These are phyloP conservation scores for Telmatherina bonti DNA, from an alignment of 2,797 vertebrate genomes.

Conservation along the genomic window DNA sequence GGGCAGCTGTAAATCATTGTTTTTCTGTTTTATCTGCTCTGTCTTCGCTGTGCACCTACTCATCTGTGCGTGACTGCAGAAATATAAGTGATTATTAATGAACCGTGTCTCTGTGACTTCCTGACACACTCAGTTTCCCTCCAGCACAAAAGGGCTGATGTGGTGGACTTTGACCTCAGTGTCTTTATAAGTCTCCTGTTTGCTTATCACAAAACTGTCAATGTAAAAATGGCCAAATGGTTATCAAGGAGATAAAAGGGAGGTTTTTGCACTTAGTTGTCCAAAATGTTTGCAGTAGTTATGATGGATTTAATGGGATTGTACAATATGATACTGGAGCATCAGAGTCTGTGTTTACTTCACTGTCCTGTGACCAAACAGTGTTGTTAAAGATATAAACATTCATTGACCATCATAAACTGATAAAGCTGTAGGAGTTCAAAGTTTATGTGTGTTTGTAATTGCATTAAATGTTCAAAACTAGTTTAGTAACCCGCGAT, in stretches of 20 bases:
- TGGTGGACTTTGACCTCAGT: conserved; percentile 75
- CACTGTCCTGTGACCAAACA: conserved; percentile 21
- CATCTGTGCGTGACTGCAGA: conserved; percentile 40
- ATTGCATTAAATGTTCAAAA: conserved; percentile 6
- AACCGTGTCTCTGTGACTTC: conserved; percentile 70
- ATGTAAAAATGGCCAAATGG: conserved; percentile 36
- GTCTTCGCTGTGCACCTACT: conserved; percentile 16
- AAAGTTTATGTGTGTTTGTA: conserved; percentile 50
- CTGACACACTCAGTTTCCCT: conserved; percentile 62
- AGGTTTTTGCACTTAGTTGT: conserved; percentile 4
- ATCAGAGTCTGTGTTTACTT: conserved; percentile 1
- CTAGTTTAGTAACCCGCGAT: not conserved
- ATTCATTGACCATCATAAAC: conserved; percentile 51
- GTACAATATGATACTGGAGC: conserved; percentile 1
- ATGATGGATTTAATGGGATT: conserved; percentile 1
- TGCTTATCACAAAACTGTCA: conserved; percentile 50
- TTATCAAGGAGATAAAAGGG: conserved; percentile 6
- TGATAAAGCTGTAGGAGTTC: conserved; percentile 43
- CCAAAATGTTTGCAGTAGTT: not conserved
- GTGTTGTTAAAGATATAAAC: conserved; percentile 37
- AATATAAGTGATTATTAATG: conserved; percentile 63
- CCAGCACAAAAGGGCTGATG: conserved; percentile 64
- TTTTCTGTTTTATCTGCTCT: conserved; percentile 13
- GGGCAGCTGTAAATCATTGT: not conserved
- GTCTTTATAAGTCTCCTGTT: conserved; percentile 53